Evolutionary conservation across 2,888 invertebrate species (phyloP).

Genomic region (Epinotia ramella): DNA sequence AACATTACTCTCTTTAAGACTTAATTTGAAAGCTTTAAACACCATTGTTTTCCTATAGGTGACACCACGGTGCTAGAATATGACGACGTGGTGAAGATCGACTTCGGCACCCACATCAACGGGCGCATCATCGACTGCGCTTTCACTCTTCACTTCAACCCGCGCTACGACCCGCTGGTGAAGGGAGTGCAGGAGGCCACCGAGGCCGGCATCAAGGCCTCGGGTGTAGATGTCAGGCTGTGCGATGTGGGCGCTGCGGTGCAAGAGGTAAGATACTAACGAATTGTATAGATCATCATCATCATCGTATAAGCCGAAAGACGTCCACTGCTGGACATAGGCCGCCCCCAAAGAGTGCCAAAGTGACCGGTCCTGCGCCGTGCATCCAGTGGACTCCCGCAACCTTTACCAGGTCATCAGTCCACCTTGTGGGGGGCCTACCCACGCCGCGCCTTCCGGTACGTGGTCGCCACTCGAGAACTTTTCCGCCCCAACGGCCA

Average conservation of each 20-base stretch:
- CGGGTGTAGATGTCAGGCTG: slow-evolving; percentile 98
- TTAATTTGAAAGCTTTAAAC: background rate
- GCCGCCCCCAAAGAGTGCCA: too few relatives aligned
- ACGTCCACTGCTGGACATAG: too few relatives aligned
- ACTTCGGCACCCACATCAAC: slow-evolving; percentile 99
- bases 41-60: slow-evolving; percentile 69
- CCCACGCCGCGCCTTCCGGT: too few relatives aligned
- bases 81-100: slow-evolving; percentile 99
- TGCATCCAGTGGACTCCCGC: too few relatives aligned
- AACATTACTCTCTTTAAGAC: background rate
- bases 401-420: too few relatives aligned
- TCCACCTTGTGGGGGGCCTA: too few relatives aligned
- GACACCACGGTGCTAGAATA: slow-evolving; percentile 97
- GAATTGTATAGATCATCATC: too few relatives aligned
- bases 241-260: slow-evolving; percentile 99
- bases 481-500: too few relatives aligned
- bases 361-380: too few relatives aligned
- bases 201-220: slow-evolving; percentile 97
- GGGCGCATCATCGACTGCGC: slow-evolving; percentile 99
- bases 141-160: slow-evolving; percentile 98
- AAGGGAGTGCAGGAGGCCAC: slow-evolving; percentile 99
- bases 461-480: too few relatives aligned
- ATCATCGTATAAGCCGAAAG: too few relatives aligned
- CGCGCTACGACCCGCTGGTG: slow-evolving; percentile 96
- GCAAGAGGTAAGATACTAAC: slow-evolving; percentile 88